These are phyloP conservation scores for Agrilus biguttatus DNA, from an alignment of 2,888 invertebrate genomes.

Conservation along the genomic window DNA sequence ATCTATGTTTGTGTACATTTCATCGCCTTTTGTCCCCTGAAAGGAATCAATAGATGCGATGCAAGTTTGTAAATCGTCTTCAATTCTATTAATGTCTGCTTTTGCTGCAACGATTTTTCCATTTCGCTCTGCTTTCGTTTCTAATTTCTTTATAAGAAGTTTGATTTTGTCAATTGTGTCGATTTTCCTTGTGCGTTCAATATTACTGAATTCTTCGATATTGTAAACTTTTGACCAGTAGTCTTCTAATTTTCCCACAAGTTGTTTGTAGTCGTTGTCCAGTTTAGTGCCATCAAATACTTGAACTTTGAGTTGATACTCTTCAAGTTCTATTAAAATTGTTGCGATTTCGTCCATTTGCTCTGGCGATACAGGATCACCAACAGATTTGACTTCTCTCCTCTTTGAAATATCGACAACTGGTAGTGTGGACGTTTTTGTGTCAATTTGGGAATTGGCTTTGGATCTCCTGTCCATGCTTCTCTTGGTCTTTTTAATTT, in stretches of 20 bases:
- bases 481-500: slow-evolving; percentile 9
- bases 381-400: too few species aligned
- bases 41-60: slow-evolving; percentile 7
- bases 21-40: slow-evolving; percentile 5
- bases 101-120: slow-evolving; percentile 5
- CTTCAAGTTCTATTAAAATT: slow-evolving; percentile 8
- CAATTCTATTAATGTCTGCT: slow-evolving; percentile 8
- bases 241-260: slow-evolving; percentile 9
- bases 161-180: slow-evolving; percentile 8
- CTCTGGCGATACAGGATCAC: not conserved
- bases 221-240: slow-evolving; percentile 9
- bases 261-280: slow-evolving; percentile 9
- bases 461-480: not conserved
- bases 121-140: slow-evolving; percentile 10
- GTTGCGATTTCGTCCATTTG: slow-evolving; percentile 1
- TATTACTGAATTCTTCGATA: slow-evolving; percentile 5
- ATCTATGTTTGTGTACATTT: slow-evolving; percentile 7
- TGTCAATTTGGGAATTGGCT: not conserved
- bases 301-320: slow-evolving; percentile 9
- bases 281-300: slow-evolving; percentile 10
- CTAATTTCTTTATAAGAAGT: slow-evolving; percentile 8
- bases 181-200: slow-evolving; percentile 6
- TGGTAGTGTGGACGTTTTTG: not conserved
- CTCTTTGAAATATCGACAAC: too few species aligned
- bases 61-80: slow-evolving; percentile 7